Percentiles rank a stretch among this genome's conserved stretches.
Conservation (phyloP, 2,888 invertebrate species). For the Hemistola chrysoprasaria region DNA sequence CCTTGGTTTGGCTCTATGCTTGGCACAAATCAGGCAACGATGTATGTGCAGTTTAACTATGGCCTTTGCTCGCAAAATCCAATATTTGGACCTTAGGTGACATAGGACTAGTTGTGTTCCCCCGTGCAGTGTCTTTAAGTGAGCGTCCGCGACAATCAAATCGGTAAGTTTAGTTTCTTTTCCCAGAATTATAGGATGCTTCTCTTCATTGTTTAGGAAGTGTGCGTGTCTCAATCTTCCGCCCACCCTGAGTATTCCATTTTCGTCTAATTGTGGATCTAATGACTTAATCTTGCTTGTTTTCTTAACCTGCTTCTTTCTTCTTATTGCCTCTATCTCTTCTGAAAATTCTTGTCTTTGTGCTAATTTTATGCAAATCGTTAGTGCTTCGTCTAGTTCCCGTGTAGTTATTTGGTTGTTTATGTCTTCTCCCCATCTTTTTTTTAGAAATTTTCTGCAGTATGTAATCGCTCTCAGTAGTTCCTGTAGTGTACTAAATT, state of each 20-base stretch:
- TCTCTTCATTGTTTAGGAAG: not conserved
- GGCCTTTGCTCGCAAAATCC: constrained; percentile 29
- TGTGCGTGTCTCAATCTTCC: constrained; percentile 1
- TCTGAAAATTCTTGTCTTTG: constrained; percentile 23
- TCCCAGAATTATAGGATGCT: constrained; percentile 34
- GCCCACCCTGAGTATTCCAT: constrained; percentile 3
- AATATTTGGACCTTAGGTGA: constrained; percentile 32
- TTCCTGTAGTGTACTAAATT: constrained; percentile 1
- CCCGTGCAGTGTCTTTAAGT: constrained; percentile 30
- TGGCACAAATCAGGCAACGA: constrained; percentile 30
- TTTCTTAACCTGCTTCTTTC: constrained; percentile 16
- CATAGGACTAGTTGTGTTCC: constrained; percentile 29
- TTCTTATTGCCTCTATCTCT: constrained; percentile 13
- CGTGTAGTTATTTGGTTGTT: constrained; percentile 13
- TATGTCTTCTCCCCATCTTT: not conserved
- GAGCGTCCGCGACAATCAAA: no score
- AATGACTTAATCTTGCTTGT: constrained; percentile 21
- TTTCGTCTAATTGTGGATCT: constrained; percentile 23
- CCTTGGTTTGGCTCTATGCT: constrained; percentile 18
- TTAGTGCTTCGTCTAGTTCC: constrained; percentile 22
- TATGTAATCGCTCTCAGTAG: constrained; percentile 1
- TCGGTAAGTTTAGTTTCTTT: constrained; percentile 24
- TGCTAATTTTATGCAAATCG: constrained; percentile 16
- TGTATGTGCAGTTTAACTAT: constrained; percentile 22
- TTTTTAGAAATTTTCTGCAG: constrained; percentile 4